Conservation (phyloP, 2,797 vertebrate genomes). For the Nannoperca obscura region DNA sequence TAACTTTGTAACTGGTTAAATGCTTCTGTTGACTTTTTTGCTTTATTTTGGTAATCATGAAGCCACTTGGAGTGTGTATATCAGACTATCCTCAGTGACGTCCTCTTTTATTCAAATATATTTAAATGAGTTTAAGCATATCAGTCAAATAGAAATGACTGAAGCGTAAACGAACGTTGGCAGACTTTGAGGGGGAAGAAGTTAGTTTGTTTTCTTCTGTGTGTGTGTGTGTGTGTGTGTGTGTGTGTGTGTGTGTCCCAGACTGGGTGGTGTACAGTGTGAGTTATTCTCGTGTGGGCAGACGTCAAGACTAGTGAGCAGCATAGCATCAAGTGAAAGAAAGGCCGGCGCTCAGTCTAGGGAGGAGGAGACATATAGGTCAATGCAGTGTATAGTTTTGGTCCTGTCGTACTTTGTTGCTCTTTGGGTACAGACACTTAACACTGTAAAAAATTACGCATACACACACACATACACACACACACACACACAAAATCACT, state of each 20-base stretch:
- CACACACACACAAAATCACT: neutral
- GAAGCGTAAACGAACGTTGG: neutral
- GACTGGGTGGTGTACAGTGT: slow-evolving; percentile 13
- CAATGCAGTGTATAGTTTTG: neutral
- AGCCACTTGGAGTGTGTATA: neutral
- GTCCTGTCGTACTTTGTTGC: neutral
- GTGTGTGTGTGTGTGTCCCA: slow-evolving; percentile 14
- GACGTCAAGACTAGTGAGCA: slow-evolving; percentile 6
- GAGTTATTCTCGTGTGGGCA: slow-evolving; percentile 35
- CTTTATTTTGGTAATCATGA: neutral
- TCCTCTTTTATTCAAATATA: slow-evolving; percentile 5
- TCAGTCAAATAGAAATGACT: slow-evolving; percentile 15
- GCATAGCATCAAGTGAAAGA: slow-evolving; percentile 10
- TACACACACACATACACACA: neutral
- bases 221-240: slow-evolving; percentile 12
- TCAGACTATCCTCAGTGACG: neutral
- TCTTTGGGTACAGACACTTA: neutral
- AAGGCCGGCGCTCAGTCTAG: neutral
- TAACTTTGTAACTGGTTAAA: neutral
- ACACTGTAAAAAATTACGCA: slow-evolving; percentile 1
- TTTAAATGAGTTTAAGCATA: slow-evolving; percentile 13
- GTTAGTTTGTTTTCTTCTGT: slow-evolving; percentile 4
- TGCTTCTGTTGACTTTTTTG: neutral
- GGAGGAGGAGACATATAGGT: neutral
- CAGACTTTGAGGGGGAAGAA: slow-evolving; percentile 16